Base-by-base conservation (phyloP, 2,888 invertebrate species). In the Ryuthela nishihirai region DNA sequence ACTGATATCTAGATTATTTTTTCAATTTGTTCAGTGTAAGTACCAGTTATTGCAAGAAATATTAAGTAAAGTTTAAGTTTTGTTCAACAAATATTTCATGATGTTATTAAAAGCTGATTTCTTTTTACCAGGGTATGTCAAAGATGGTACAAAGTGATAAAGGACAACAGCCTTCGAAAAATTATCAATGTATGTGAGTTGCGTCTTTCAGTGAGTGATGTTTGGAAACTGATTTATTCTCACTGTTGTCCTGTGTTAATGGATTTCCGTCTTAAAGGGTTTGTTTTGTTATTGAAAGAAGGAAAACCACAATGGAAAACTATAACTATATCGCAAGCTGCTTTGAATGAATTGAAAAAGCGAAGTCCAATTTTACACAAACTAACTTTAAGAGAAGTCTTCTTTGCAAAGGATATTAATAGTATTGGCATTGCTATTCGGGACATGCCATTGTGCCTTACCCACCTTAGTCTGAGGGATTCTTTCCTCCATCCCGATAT, bases 41-140 rank as follows among this genome's bases (percentile, higher is more conserved):
- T n/a, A n/a, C n/a, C n/a, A n/a, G n/a, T n/a, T n/a, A n/a, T n/a
- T n/a, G n/a, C n/a, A n/a, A n/a, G n/a, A n/a, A n/a, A n/a, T n/a
- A n/a, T n/a, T n/a, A n/a, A n/a, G n/a, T n/a, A n/a, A n/a, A n/a
- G n/a, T n/a, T n/a, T n/a, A n/a, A n/a, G n/a, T n/a, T n/a, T n/a
- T n/a, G n/a, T n/a, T n/a, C n/a, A n/a, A n/a, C n/a, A n/a, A n/a
- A n/a, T n/a, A n/a, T n/a, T n/a, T n/a, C n/a, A n/a, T n/a, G n/a
- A n/a, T n/a, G n/a, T n/a, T n/a, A n/a, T n/a, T n/a, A n/a, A n/a
- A n/a, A n/a, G n/a, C n/a, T n/a, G n/a, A n/a, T n/a, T n/a, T n/a
- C n/a, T 25, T 25, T 26, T 32, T 54, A 42, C 21, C 21, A 61
- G 61, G 20, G 61, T 61, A 29, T 61, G 61, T 29, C 48, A 34